Conservation (phyloP, 2,113 vertebrate genomes). For the Columbina picui region DNA sequence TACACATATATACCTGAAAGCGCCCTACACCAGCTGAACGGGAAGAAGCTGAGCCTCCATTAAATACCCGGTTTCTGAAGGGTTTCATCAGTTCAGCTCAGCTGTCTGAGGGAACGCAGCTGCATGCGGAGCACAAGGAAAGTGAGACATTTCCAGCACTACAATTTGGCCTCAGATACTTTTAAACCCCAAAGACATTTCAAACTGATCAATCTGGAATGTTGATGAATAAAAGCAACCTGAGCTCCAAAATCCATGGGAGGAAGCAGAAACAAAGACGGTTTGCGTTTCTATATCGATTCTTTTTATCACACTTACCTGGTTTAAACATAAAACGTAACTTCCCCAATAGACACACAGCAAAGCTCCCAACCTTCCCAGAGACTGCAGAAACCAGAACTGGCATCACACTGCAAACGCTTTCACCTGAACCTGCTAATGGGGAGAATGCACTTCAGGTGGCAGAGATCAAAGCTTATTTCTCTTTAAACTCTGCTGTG, state of each 20-base stretch:
- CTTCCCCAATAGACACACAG: not conserved
- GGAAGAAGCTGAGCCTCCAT: not conserved
- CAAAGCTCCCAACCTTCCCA: not conserved
- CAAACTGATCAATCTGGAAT: not conserved
- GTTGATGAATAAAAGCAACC: not conserved
- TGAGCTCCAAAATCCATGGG: not conserved
- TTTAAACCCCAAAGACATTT: not conserved
- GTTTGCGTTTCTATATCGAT: not conserved
- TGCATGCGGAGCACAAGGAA: not conserved
- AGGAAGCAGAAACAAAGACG: not conserved
- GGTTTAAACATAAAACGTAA: not conserved
- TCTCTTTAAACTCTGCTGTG: not conserved
- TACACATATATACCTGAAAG: not conserved
- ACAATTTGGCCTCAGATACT: not conserved
- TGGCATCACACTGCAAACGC: not conserved
- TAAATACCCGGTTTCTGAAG: not conserved
- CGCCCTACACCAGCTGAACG: accelerated
- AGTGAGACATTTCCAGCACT: not conserved
- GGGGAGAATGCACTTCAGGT: constrained; percentile 8
- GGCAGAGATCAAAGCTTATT: constrained; percentile 21
- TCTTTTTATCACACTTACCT: not conserved
- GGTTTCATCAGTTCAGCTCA: not conserved
- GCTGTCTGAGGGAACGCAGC: not conserved
- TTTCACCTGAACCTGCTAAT: not conserved
- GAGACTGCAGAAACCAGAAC: not conserved